Base-by-base conservation (phyloP, 1,140 invertebrate genomes). In the Lasioglossum albipes region DNA sequence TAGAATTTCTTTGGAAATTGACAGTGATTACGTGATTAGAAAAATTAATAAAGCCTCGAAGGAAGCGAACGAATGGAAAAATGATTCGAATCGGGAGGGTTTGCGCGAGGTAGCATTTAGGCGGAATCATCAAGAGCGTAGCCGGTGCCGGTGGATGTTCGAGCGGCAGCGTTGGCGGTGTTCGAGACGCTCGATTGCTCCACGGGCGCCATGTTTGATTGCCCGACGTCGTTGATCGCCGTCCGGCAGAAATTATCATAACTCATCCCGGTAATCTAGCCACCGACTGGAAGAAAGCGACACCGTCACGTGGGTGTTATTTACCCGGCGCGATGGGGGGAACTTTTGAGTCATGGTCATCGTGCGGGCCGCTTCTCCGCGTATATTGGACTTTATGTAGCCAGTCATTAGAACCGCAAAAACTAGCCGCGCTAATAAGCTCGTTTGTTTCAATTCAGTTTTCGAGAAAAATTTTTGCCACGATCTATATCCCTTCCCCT, bases 201-300 rank as follows among this genome's bases (percentile, higher is more conserved):
- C 82, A 87, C 89, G 89, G 86, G 89, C 91, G 90, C 90, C 91
- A 92, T 92, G 90, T 92, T 92, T 92, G 90, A 92, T 92, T 91
- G 89, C 89, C 83, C 89, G 89, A 90, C 88, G 91, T 90, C 89
- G 90, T 91, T 92, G 91, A 91, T 91, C 89, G 89, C 88, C 86
- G 91, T 90, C 91, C 89, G 90, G 86, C 89, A 90, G 87, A 82
- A 91, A 91, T 92, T 91, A 91, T 92, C 91, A 92, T 92, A 91
- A 92, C 89, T 91, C 89, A 92, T 89, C 89, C 89, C 85, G 82
- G 90, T 87, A 91, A 91, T 91, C 89, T 91, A 91, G 88, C 87
- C 85, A 88, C 83, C 84, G 89, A 86, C 83, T 90, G 89, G 88
- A 90, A 91, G 91, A 91, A 90, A 90, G 90, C 87, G 84, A 90